A percentile compares a stretch with the other conserved stretches of the same genome.
These are phyloP conservation scores for Bombus confusus DNA, from an alignment of 1,140 invertebrate genomes.

Conservation along the genomic window DNA sequence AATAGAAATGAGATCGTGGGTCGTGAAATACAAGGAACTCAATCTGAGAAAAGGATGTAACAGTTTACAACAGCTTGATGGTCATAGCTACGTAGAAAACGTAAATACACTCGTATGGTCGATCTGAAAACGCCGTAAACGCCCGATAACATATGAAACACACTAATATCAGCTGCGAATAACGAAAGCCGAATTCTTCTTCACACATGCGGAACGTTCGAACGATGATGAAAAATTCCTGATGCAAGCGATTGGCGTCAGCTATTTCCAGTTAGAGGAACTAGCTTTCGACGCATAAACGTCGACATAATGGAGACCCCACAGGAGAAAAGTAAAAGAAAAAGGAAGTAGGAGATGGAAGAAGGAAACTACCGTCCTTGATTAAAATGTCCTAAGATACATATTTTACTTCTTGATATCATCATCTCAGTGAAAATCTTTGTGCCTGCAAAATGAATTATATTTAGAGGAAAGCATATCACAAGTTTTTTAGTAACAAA, in stretches of 20 bases:
- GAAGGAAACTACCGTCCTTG: background rate
- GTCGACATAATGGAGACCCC: conserved; percentile 29
- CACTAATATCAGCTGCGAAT: background rate
- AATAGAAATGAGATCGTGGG: background rate
- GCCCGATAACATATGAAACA: background rate
- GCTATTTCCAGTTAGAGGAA: conserved; percentile 13
- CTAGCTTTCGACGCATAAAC: background rate
- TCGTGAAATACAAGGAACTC: background rate
- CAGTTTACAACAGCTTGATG: background rate
- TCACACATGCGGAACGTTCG: conserved; percentile 2
- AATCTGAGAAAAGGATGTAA: background rate
- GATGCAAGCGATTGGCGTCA: conserved; percentile 14
- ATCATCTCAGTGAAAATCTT: too few relatives aligned
- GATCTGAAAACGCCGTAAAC: background rate
- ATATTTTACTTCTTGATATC: too few relatives aligned
- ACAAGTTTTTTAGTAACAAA: background rate
- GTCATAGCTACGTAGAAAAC: background rate
- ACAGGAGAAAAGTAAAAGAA: background rate
- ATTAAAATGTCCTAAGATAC: background rate
- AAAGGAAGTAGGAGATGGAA: background rate
- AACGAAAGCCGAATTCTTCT: conserved; percentile 2
- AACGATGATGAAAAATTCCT: conserved; percentile 31
- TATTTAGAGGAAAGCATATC: background rate
- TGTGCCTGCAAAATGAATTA: background rate
- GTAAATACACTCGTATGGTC: background rate